Evolutionary conservation across 2,797 vertebrate genomes (phyloP), one percentile per base, ranked within the genome.

Genomic region (Leptatherina wallacei): DNA sequence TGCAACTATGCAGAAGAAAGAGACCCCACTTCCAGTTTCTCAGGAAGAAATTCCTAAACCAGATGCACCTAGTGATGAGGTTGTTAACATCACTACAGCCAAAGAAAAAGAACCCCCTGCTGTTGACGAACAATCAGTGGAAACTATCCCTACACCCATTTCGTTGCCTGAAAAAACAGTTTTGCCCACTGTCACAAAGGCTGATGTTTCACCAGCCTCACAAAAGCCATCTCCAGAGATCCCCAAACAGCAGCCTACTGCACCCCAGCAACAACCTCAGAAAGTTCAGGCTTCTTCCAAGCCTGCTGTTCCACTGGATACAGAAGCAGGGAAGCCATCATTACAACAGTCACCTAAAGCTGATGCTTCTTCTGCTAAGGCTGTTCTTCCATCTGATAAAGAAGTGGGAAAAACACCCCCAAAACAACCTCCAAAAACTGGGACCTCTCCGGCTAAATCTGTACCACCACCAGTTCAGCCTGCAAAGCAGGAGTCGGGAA

Each of bases 401-500:
- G 64, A 72, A 11, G 51, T 51, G 42, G 54, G 1, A 61, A 86
- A 89, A 35, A 2, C 65, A 66, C 20, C 62, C 1, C 32, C 20
- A 35, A 91, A 90, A 42, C 91, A 93, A 13, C 80, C 90, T 32
- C 80, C 84, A 71, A 86, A 88, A 77, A 16, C 73, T 69, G 78
- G 22, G 6, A 71, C 85, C 5, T 61, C 81, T 29, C 93, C 88
- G 27, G 69, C 72, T 32, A 97, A 95, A 85, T 72, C 85, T 60
- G 84, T 49, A 30, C 92, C 81, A 33, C 72, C 83, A 69, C 52
- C 81, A 83, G 75, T 86, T 67, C 95, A 95, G 73, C 78, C 90
- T 64, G 77, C 75, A 1, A 96, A 94, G 82, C 87, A 93, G 62
- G 90, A 91, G n/a, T 88, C 92, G 1, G 78, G 80, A 12, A 81